Base-by-base conservation (phyloP, 2,113 vertebrate genomes). In the Salminus brasiliensis region DNA sequence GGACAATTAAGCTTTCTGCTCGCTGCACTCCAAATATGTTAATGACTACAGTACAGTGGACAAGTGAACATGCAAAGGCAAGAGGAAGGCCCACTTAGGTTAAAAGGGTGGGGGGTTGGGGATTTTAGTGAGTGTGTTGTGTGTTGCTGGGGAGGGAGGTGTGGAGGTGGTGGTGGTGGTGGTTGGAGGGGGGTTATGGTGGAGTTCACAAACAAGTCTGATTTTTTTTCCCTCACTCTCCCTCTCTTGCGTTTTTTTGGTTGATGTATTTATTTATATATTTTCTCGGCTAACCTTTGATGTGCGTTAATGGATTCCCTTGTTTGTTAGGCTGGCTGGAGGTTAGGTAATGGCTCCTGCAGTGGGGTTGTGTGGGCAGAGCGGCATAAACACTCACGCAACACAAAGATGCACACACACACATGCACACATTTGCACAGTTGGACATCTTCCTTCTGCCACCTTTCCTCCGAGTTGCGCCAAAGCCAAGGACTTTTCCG, bases 1-100 rank as follows among this genome's bases (percentile, higher is more conserved):
- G 93, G 94, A 93, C 95, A 95, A 95, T 96, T 96, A 95, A 94
- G 95, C 94, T 94, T 95, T 91, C 94, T 95, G 94, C 94, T 92
- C 88, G 85, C 93, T 95, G 93, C 94, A 92, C 93, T 95, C 90
- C 93, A 94, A 93, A 91, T 93, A 92, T 95, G 92, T 94, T 95
- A 93, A 94, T 95, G 94, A 91, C 92, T 92, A 89, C 88, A 92
- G 89, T 73, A 77, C 87, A 90, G 91, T 92, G 93, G 94, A 88
- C 85, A 90, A 89, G 89, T 83, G 87, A 92, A 92, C 91, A 92
- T 88, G 92, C 86, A 83, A 90, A 91, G 87, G 91, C 88, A 92
- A 88, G 88, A 91, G 90, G 88, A 89, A 91, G 89, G 88, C 87
- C 87, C 85, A 86, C 91, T 91, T 90, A 89, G 91, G 91, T 92